Base-by-base conservation (phyloP, 2,113 vertebrate genomes). In the Irena cyanogastra region DNA sequence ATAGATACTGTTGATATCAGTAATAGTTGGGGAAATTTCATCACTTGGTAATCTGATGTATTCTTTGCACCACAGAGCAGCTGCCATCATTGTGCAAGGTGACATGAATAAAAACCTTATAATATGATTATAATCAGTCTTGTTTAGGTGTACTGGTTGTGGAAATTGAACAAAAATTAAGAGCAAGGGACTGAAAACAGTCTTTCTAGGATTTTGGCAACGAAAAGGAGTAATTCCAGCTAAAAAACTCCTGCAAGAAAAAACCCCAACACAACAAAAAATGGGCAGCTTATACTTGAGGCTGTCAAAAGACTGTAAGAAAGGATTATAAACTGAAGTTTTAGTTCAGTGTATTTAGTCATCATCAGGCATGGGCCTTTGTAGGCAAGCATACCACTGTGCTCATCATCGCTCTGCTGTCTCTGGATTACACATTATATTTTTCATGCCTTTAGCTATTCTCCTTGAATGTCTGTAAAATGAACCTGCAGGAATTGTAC, bases 381-480 rank as follows among this genome's bases (percentile, higher is more conserved):
- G 70, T 57, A 79, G 63, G n/a, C 50, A 66, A 84, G 44, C 42
- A 66, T 20, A 28, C 53, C 52, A 31, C 60, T 27, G 2, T 81
- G 41, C 6, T 92, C 52, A 68, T 88, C 69, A 84, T 79, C 56
- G 63, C 33, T 61, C 68, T 31, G 21, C 69, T 92, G 33, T 37
- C 72, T 95, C 65, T 74, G 45, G 49, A 81, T 87, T 87, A 27
- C 13, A 65, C 19, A 30, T 89, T 53, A 54, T 49, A 76, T 70
- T 87, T 97, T 95, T 93, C 76, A 82, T 82, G 19, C 42, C 24
- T 92, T 84, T 81, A 92, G 54, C 65, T 39, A 59, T 59, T 50
- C 47, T 80, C 17, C 39, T 64, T 70, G 50, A 89, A 72, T 39
- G 41, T 19, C 50, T 56, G 26, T 53, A 89, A 95, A 92, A 86